phyloP scores from a whole-genome alignment of 2,888 invertebrate genomes.

The Petrolisthes manimaculis region DNA sequence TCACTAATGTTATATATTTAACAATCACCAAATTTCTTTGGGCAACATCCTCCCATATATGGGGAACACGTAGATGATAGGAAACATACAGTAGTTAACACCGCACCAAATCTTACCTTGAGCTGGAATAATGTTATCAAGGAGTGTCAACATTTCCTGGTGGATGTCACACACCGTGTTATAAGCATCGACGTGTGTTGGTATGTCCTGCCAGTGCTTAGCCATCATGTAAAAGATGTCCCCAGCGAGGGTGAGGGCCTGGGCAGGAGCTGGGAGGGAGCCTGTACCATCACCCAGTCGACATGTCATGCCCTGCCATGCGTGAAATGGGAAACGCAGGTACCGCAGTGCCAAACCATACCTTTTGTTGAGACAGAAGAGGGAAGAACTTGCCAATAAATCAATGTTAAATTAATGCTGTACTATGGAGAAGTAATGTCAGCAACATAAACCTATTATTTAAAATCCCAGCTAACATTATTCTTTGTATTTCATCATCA shows the following conservation, averaged over 20 bases:
- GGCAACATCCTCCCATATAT: no score
- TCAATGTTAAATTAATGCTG: background rate
- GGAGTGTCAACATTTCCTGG: slow-evolving; percentile 75
- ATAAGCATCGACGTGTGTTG: slow-evolving; percentile 76
- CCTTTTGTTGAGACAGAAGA: slow-evolving; percentile 16
- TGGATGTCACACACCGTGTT: slow-evolving; percentile 75
- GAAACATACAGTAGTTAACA: no score
- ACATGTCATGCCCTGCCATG: slow-evolving; percentile 58
- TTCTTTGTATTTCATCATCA: no score
- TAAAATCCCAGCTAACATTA: no score
- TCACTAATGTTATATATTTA: no score
- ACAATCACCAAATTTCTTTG: no score
- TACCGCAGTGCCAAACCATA: slow-evolving; percentile 52
- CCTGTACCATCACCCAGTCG: slow-evolving; percentile 39
- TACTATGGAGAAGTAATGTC: background rate
- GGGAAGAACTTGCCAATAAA: background rate
- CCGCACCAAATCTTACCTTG: slow-evolving; percentile 66
- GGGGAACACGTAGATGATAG: no score
- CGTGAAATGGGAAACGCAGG: slow-evolving; percentile 48
- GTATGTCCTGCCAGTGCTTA: slow-evolving; percentile 78
- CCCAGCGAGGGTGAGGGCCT: slow-evolving; percentile 83
- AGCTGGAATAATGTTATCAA: slow-evolving; percentile 73
- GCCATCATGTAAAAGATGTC: slow-evolving; percentile 85
- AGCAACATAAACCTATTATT: no score
- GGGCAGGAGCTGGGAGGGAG: slow-evolving; percentile 69